phyloP scores from a whole-genome alignment of 1,140 invertebrate species.

The Hirudo medicinalis region DNA sequence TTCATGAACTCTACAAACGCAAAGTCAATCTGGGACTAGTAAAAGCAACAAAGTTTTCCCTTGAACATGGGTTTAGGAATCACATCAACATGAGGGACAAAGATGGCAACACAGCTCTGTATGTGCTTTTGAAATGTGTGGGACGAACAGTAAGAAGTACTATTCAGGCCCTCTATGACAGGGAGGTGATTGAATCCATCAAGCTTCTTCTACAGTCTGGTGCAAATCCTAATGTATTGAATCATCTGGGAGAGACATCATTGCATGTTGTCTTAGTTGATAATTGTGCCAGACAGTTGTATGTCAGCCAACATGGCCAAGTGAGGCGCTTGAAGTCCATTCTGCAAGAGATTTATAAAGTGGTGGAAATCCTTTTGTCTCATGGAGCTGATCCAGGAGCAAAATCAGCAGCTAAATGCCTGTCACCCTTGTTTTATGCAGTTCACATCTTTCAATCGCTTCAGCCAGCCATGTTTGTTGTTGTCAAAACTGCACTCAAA shows the following conservation, averaged over 20 bases:
- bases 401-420: constrained; percentile 13
- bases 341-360: constrained; percentile 23
- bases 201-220: constrained; percentile 18
- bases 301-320: constrained; percentile 23
- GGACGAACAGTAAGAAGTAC: constrained; percentile 21
- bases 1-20: constrained; percentile 22
- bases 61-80: constrained; percentile 22
- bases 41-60: constrained; percentile 22
- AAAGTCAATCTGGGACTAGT: constrained; percentile 21
- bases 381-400: constrained; percentile 21
- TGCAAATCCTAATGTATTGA: constrained; percentile 22
- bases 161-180: constrained; percentile 21
- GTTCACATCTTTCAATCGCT: constrained; percentile 23
- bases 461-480: constrained; percentile 23
- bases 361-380: constrained; percentile 20
- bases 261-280: constrained; percentile 20
- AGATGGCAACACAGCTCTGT: constrained; percentile 23
- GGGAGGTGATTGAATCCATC: constrained; percentile 20
- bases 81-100: constrained; percentile 22
- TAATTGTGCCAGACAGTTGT: constrained; percentile 16
- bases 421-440: constrained; percentile 23
- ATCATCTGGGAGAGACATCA: constrained; percentile 20
- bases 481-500: constrained; percentile 23
- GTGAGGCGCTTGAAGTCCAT: constrained; percentile 21
- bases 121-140: constrained; percentile 20